Conservation (phyloP, 2,113 vertebrate species). For the Cyanoramphus novaezelandiae region DNA sequence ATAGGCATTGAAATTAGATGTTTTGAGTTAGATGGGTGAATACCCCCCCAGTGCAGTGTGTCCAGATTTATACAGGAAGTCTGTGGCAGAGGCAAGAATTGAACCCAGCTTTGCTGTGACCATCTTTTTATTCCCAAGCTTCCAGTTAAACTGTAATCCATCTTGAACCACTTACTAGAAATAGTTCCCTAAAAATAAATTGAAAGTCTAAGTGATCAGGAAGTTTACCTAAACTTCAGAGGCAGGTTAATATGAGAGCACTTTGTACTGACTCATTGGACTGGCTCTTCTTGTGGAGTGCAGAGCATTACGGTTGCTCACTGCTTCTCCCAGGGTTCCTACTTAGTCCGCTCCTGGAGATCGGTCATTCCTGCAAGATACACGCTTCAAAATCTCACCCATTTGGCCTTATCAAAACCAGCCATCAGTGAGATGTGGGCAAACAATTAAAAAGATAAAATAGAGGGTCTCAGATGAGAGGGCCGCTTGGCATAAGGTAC, state of each 20-base stretch:
- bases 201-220: slow-evolving; percentile 46
- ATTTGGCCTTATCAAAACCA: neutral
- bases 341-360: neutral
- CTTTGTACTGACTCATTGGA: neutral
- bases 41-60: neutral
- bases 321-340: neutral
- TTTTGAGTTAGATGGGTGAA: slow-evolving; percentile 25
- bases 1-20: slow-evolving; percentile 11
- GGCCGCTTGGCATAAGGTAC: neutral
- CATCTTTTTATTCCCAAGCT: slow-evolving; percentile 47
- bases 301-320: neutral
- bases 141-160: slow-evolving; percentile 48
- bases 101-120: slow-evolving; percentile 60
- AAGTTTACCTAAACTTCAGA: slow-evolving; percentile 54
- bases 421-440: neutral
- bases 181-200: slow-evolving; percentile 56
- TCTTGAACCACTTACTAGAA: slow-evolving; percentile 59
- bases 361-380: neutral
- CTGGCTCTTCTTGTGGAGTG: neutral
- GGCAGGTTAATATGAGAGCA: neutral
- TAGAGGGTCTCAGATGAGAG: neutral
- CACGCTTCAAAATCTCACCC: neutral
- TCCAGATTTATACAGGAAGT: slow-evolving; percentile 61
- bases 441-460: neutral
- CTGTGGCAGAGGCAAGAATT: slow-evolving; percentile 65